These are phyloP conservation scores for Parotocinclus haroldoi DNA, from an alignment of 2,797 vertebrate genomes.

Conservation along the genomic window DNA sequence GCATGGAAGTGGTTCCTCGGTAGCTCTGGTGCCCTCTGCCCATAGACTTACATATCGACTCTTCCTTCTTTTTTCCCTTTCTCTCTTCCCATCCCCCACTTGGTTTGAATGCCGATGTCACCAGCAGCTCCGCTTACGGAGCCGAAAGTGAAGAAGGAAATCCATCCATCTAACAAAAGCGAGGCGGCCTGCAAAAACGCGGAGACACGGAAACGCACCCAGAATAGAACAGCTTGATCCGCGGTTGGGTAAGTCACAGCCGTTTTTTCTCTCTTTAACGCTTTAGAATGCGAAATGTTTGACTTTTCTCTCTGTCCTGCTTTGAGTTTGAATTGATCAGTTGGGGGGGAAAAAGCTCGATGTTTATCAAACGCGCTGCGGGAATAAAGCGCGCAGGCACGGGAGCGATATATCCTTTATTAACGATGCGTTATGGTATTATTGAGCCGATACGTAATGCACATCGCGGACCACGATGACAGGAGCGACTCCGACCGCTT, in stretches of 20 bases:
- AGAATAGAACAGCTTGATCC: neutral
- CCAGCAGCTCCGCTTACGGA: conserved; percentile 46
- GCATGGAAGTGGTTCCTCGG: conserved; percentile 40
- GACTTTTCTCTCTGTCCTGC: too few species aligned
- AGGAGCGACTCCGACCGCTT: conserved; percentile 28
- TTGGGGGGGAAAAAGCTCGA: too few species aligned
- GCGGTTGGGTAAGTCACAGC: conserved; percentile 7
- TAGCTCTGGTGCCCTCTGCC: conserved; percentile 40
- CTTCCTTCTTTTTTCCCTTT: conserved; percentile 34
- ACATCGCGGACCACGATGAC: conserved; percentile 31
- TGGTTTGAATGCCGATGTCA: conserved; percentile 51
- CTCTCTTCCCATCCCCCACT: conserved; percentile 47
- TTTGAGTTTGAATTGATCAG: neutral
- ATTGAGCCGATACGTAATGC: conserved; percentile 3
- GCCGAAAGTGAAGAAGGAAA: conserved; percentile 41
- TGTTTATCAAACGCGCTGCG: neutral
- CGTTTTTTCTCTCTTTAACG: too few species aligned
- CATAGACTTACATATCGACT: conserved; percentile 32
- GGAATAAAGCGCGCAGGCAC: neutral
- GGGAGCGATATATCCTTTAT: neutral
- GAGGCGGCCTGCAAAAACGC: conserved; percentile 20
- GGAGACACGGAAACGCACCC: neutral
- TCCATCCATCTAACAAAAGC: conserved; percentile 35
- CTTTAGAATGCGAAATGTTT: neutral
- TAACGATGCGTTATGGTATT: neutral